A percentile compares a stretch with the other conserved stretches of the same genome.
phyloP scores from a whole-genome alignment of 2,888 invertebrate species.

The Drosophila lutescens region DNA sequence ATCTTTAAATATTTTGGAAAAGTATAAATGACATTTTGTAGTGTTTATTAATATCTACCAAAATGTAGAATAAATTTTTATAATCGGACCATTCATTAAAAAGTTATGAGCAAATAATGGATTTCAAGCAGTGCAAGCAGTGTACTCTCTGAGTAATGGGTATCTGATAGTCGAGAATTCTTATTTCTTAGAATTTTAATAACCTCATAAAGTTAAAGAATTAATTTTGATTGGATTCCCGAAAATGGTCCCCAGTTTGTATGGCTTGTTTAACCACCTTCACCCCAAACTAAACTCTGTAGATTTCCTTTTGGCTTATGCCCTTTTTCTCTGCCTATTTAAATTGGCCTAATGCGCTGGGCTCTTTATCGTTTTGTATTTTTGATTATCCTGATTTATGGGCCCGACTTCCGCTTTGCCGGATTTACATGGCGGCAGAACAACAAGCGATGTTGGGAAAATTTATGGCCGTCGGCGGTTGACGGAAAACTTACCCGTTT shows the following conservation, averaged over 20 bases:
- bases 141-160: too few relatives aligned
- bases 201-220: too few relatives aligned
- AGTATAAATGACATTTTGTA: too few relatives aligned
- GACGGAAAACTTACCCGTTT: conserved; percentile 65
- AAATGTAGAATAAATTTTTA: too few relatives aligned
- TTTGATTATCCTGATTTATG: conserved; percentile 59
- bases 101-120: too few relatives aligned
- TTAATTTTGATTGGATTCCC: too few relatives aligned
- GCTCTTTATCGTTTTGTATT: conserved; percentile 56
- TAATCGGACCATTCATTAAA: too few relatives aligned
- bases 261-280: neutral
- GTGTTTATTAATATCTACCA: too few relatives aligned
- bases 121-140: too few relatives aligned
- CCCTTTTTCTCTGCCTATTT: conserved; percentile 7
- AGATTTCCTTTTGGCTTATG: conserved; percentile 3
- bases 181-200: too few relatives aligned
- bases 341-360: conserved; percentile 55
- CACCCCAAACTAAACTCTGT: neutral
- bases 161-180: too few relatives aligned
- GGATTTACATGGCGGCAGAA: conserved; percentile 48
- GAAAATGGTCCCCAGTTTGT: neutral
- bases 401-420: conserved; percentile 38
- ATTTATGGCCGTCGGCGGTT: conserved; percentile 55
- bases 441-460: conserved; percentile 23
- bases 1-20: too few relatives aligned